phyloP scores from a whole-genome alignment of 2,797 vertebrate genomes.

The Zalophus californianus region DNA sequence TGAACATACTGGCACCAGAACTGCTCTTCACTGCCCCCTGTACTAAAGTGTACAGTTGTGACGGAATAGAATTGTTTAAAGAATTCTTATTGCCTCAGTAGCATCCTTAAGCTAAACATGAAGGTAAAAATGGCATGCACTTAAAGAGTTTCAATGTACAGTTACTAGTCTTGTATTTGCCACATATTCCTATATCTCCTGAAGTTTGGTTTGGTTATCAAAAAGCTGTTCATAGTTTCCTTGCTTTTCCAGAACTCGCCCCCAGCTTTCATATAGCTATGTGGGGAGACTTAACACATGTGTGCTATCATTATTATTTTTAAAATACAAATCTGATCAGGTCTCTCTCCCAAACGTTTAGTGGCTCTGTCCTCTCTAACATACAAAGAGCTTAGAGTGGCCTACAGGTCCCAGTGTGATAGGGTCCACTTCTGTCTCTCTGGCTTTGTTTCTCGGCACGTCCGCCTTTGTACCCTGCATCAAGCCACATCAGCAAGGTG shows the following conservation, averaged over 20 bases:
- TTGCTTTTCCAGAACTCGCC: not conserved
- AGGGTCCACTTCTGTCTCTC: not conserved
- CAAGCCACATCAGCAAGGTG: not conserved
- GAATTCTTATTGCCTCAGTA: conserved; percentile 18
- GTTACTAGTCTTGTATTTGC: conserved; percentile 67
- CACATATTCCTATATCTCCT: conserved; percentile 67
- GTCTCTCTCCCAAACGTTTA: not conserved
- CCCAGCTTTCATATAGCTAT: not conserved
- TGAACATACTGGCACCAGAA: conserved; percentile 47
- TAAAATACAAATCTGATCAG: not conserved
- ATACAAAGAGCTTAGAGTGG: not conserved
- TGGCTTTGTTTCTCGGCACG: not conserved
- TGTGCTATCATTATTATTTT: not conserved
- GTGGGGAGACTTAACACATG: not conserved
- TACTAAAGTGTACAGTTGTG: not conserved
- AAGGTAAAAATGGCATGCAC: conserved; percentile 11
- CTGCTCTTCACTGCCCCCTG: not conserved
- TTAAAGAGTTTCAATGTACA: conserved; percentile 67
- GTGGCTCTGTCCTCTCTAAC: not conserved
- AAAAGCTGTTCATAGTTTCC: not conserved
- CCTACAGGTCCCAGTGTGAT: not conserved
- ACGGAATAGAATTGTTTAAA: not conserved
- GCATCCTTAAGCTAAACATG: conserved; percentile 69
- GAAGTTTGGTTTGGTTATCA: conserved; percentile 77
- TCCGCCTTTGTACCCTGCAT: not conserved